A percentile compares a stretch with the other conserved stretches of the same genome.
phyloP scores from a whole-genome alignment of 2,888 invertebrate species.

The Colletes collaris region DNA sequence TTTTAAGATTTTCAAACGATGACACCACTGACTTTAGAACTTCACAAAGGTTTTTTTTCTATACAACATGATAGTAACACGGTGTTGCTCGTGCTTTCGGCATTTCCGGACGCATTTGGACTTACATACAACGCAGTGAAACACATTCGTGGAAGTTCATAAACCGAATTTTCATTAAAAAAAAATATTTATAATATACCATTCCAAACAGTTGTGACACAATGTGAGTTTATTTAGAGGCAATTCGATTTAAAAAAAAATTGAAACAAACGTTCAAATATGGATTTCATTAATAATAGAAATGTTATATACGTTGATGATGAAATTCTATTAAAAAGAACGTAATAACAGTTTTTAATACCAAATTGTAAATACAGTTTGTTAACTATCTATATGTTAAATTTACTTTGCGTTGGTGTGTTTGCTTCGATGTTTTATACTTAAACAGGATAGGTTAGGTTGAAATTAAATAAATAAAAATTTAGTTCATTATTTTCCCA shows the following conservation, averaged over 20 bases:
- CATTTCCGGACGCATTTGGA: constrained; percentile 22
- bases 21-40: constrained; percentile 29
- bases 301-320: background rate
- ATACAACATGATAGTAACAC: constrained; percentile 6
- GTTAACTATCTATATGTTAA: background rate
- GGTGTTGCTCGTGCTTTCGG: constrained; percentile 13
- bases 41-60: constrained; percentile 12
- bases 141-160: background rate
- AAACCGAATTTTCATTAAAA: constrained; percentile 1
- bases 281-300: background rate
- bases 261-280: background rate
- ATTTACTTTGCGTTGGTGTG: background rate
- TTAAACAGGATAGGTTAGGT: background rate
- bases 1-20: constrained; percentile 1
- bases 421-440: background rate
- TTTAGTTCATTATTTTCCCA: no score
- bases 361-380: background rate
- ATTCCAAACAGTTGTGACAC: background rate
- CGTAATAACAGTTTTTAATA: background rate
- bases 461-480: background rate
- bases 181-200: background rate
- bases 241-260: background rate
- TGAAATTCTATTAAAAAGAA: background rate
- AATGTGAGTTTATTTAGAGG: background rate
- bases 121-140: no score